Base-by-base conservation (phyloP, 1,140 invertebrate species). In the Eumaeus atala region DNA sequence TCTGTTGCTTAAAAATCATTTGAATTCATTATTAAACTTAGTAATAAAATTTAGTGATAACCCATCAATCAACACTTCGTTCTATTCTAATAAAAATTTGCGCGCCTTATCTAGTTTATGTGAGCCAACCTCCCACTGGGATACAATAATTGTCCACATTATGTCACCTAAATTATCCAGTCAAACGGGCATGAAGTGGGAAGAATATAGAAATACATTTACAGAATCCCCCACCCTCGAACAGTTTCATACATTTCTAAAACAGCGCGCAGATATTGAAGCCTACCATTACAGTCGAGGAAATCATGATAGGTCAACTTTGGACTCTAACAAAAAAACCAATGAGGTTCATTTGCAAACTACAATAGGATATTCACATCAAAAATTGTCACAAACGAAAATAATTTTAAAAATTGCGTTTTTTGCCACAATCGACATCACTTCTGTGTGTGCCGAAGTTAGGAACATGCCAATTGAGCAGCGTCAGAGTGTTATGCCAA, bases 31-130 rank as follows among this genome's bases (percentile, higher is more conserved):
- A 36, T 48, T 48, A 21, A 37, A 47, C 7, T 58, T 53, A 48
- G 51, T 48, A 6, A n/a, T 37, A 37, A 37, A 37, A 37, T 37
- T n/a, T 3, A 37, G 36, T 37, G 36, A 37, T 11, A 37, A n/a
- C n/a, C 9, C n/a, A n/a, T n/a, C n/a, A 9, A 37, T 21, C 40
- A 12, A 40, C 38, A 37, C 33, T 51, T 14, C 40, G 52, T 10
- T 53, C 18, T 28, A 54, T 54, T 34, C n/a, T 18, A 59, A 54
- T 42, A 59, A 54, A 54, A 59, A 54, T 54, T 33, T 59, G 17
- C 51, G 51, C 53, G 57, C 57, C 10, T 38, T 59, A 10, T 59
- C 52, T 33, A 59, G 48, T 10, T 51, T 59, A 48, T n/a, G 51
- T 10, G 51, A 59, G 34, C 51, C 52, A 10, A 59, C 52, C 21